These are phyloP conservation scores for Sphecodes monilicornis DNA, from an alignment of 2,888 invertebrate genomes.

Conservation along the genomic window DNA sequence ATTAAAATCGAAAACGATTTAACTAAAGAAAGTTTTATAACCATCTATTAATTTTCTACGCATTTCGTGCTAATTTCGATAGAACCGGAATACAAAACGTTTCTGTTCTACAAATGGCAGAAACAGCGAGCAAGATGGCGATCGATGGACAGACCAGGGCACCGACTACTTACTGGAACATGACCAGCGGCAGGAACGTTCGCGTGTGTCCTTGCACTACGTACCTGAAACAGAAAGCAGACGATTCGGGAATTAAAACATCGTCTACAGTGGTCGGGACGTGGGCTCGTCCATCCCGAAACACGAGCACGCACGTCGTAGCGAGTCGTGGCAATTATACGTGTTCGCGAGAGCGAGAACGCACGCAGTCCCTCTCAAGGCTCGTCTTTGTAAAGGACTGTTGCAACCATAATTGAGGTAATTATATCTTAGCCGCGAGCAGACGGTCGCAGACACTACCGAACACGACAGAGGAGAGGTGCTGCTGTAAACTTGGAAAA, in stretches of 20 bases:
- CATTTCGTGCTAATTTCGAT: neutral
- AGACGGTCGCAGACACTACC: neutral
- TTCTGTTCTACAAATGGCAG: neutral
- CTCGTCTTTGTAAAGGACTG: conserved; percentile 45
- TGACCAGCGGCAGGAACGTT: conserved; percentile 8
- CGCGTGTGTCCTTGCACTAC: conserved; percentile 33
- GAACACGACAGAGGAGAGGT: neutral
- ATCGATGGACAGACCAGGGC: conserved; percentile 28
- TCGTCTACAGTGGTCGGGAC: neutral
- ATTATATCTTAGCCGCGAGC: conserved; percentile 47
- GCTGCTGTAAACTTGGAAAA: neutral
- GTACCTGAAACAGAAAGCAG: conserved; percentile 60
- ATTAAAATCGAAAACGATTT: too few relatives aligned
- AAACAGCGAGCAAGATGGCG: neutral
- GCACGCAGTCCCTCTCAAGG: conserved; percentile 36
- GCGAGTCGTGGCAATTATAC: conserved; percentile 43
- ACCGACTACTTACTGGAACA: conserved; percentile 34
- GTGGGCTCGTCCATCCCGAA: neutral
- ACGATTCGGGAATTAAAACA: conserved; percentile 13
- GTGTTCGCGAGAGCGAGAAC: neutral
- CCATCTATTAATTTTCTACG: neutral
- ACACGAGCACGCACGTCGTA: neutral
- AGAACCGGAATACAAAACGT: neutral
- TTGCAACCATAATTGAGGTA: conserved; percentile 56
- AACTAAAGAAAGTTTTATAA: too few relatives aligned